Base-by-base conservation (phyloP, 2,113 vertebrate species). In the Propithecus coquereli region DNA sequence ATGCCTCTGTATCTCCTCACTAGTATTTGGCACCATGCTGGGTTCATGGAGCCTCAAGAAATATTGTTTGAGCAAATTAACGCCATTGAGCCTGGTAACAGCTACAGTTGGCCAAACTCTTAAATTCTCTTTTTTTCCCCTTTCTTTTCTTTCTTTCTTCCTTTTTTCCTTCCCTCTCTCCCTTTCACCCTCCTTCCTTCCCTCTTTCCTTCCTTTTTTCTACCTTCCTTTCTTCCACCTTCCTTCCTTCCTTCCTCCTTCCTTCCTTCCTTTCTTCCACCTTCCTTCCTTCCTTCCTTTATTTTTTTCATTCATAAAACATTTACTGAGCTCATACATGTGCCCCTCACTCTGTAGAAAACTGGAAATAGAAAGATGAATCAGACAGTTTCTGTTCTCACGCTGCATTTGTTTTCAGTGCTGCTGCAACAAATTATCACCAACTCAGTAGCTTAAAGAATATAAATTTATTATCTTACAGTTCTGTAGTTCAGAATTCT, bases 271-370 rank as follows among this genome's bases (percentile, higher is more conserved):
- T 47, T 47, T 5, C 11, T 12, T 9, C 34, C 23, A 54, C 5
- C 50, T 71, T 17, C 6, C 37, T 17, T 8, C 11, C n/a, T 66
- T 32, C 8, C 23, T 32, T 14, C 0, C 6, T 23, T 11, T 0
- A 17, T 81, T 45, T 34, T 14, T 57, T 32, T 45, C 9, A 54
- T 87, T n/a, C 74, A 22, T 52, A 54, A 79, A 85, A 20, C 18
- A 63, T 70, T 92, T 61, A 20, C 43, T 63, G n/a, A 93, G 25
- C 43, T 77, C 30, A 16, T 71, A 70, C 11, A 45, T 52, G 61
- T 71, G 16, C 20, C 68, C 54, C 63, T 63, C 50, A 68, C 40
- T 61, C 76, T 71, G 40, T 43, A 92, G 70, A 83, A 4, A 83
- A 52, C 12, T 6, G 3, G 32, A 37, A 82, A 14, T 32, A 40